Conservation (phyloP, 2,888 invertebrate genomes). For the Quadroppia sp. region DNA sequence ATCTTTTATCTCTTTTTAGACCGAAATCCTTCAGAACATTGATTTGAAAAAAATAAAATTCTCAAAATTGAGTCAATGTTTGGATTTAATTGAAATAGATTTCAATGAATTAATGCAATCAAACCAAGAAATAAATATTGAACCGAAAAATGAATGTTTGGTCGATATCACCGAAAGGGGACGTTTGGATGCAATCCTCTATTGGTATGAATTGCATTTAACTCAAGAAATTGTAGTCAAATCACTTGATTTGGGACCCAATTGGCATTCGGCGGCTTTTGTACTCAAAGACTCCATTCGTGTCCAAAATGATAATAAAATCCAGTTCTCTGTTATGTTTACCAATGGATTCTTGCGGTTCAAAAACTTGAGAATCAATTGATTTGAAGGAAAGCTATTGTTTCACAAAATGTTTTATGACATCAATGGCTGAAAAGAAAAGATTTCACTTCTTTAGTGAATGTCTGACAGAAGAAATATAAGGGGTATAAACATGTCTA, state of each 20-base stretch:
- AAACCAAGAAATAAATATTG: background rate
- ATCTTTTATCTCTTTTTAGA: background rate
- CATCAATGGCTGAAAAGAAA: too few relatives aligned
- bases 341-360: conserved; percentile 17
- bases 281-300: background rate
- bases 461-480: too few relatives aligned
- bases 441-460: too few relatives aligned
- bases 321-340: background rate
- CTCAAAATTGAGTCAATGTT: background rate
- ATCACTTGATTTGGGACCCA: background rate
- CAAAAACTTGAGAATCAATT: background rate
- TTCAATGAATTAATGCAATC: background rate
- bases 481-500: too few relatives aligned
- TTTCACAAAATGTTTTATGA: too few relatives aligned
- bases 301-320: background rate
- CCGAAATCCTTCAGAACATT: background rate
- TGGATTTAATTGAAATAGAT: background rate
- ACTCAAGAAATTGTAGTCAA: background rate
- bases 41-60: background rate
- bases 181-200: background rate
- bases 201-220: conserved; percentile 25
- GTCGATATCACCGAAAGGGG: background rate
- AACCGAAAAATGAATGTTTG: background rate
- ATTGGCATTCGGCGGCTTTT: conserved; percentile 6
- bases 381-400: too few relatives aligned